Conservation (phyloP, 2,888 invertebrate genomes). For the Julus scanicus region DNA sequence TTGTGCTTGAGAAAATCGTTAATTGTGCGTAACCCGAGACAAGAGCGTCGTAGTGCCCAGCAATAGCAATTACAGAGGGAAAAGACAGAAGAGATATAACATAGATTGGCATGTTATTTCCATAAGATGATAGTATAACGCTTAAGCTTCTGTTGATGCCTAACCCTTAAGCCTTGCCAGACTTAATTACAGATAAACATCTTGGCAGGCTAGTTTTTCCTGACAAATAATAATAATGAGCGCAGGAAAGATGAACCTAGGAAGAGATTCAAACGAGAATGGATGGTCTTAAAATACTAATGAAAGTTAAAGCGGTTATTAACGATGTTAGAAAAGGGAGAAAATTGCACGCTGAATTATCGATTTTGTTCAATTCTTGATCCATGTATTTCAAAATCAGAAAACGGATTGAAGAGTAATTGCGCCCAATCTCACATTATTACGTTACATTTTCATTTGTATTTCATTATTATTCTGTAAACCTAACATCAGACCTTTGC, state of each 20-base stretch:
- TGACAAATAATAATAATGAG: slow-evolving; percentile 47
- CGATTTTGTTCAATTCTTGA: background rate
- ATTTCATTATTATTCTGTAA: background rate
- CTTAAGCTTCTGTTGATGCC: background rate
- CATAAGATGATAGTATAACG: background rate
- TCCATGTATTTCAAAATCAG: background rate
- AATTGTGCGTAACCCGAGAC: slow-evolving; percentile 21
- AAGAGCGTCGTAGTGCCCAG: background rate
- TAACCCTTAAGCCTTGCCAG: slow-evolving; percentile 1
- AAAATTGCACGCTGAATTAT: background rate
- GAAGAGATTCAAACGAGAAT: background rate
- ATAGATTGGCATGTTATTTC: slow-evolving; percentile 42
- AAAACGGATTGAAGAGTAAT: background rate
- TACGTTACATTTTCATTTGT: background rate
- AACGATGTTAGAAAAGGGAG: background rate
- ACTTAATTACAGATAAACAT: slow-evolving; percentile 49
- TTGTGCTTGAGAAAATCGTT: slow-evolving; percentile 4
- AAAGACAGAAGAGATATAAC: background rate
- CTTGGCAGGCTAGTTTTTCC: slow-evolving; percentile 37
- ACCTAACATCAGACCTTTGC: background rate
- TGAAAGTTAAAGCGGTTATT: background rate
- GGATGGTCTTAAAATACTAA: background rate
- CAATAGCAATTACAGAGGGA: background rate
- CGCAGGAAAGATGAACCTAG: slow-evolving; percentile 24
- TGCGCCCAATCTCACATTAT: background rate